Evolutionary conservation across 2,113 vertebrate species (phyloP).

Genomic region (Micronycteris hirsuta): DNA sequence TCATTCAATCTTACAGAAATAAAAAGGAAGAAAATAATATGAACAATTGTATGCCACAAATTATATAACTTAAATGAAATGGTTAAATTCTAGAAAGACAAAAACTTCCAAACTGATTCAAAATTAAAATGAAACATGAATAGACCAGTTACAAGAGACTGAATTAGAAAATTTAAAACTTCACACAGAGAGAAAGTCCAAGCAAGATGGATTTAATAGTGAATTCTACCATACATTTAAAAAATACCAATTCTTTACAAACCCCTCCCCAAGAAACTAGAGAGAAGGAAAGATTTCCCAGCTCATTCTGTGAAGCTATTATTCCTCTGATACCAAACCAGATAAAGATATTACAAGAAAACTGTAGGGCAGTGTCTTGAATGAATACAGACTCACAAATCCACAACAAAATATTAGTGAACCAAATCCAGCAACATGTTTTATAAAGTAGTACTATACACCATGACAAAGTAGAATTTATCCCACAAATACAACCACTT

Average conservation of each 20-base stretch:
- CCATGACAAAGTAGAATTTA: neutral
- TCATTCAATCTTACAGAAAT: neutral
- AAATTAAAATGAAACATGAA: neutral
- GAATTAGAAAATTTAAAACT: neutral
- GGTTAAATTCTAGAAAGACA: conserved; percentile 1
- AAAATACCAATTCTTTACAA: neutral
- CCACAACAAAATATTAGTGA: conserved; percentile 14
- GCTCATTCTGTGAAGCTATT: neutral
- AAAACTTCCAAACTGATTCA: neutral
- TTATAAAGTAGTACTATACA: neutral
- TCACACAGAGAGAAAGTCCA: neutral
- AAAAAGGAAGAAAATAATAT: neutral
- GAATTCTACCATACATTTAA: neutral
- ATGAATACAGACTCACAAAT: neutral
- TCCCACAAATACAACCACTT: neutral
- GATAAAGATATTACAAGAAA: neutral
- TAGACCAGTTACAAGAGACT: neutral
- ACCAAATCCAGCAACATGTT: neutral
- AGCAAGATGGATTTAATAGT: neutral
- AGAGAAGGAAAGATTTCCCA: neutral
- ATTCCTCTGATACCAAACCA: neutral
- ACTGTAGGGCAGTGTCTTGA: neutral
- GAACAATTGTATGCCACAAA: neutral
- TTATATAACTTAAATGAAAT: neutral
- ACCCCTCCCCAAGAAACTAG: neutral